Evolutionary conservation across 2,797 vertebrate species (phyloP).

Genomic region (Myoxocephalus aenaeus): DNA sequence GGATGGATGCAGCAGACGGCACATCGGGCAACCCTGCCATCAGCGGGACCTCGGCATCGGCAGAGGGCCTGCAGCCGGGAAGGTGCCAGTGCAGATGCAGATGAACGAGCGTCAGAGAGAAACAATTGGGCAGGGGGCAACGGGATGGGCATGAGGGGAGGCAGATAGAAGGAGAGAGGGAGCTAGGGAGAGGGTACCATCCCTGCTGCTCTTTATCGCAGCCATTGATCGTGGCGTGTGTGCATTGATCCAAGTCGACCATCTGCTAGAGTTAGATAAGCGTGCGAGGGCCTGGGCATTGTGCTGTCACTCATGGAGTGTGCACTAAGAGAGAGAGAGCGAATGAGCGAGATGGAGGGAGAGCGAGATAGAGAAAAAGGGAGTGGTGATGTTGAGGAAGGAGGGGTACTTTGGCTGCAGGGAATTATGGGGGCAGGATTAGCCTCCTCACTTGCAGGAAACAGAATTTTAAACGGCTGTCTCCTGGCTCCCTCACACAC

Average conservation of each 20-base stretch:
- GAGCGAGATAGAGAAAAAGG: constrained; percentile 85
- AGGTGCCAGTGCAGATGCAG: constrained; percentile 85
- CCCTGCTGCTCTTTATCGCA: constrained; percentile 99
- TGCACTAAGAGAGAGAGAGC: constrained; percentile 82
- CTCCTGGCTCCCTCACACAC: constrained; percentile 85
- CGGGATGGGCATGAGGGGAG: constrained; percentile 82
- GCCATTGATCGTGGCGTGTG: constrained; percentile 99
- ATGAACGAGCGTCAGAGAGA: constrained; percentile 76
- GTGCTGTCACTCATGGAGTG: constrained; percentile 98
- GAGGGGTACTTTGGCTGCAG: constrained; percentile 99
- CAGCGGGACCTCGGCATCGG: constrained; percentile 66
- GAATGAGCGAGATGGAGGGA: constrained; percentile 78
- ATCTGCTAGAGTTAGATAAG: constrained; percentile 99
- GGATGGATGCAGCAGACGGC: constrained; percentile 70
- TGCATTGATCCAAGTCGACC: constrained; percentile 99
- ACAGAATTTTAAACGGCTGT: constrained; percentile 99
- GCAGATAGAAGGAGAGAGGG: constrained; percentile 80
- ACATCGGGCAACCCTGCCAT: constrained; percentile 67
- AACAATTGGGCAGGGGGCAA: constrained; percentile 85
- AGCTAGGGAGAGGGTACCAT: constrained; percentile 91
- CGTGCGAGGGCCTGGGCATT: constrained; percentile 99
- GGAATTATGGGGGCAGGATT: constrained; percentile 99
- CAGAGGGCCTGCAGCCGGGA: constrained; percentile 64
- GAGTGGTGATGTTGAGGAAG: constrained; percentile 89
- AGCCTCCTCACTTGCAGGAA: constrained; percentile 99